These are phyloP conservation scores for Aleiodes testaceus DNA, from an alignment of 2,888 invertebrate species.

Conservation along the genomic window DNA sequence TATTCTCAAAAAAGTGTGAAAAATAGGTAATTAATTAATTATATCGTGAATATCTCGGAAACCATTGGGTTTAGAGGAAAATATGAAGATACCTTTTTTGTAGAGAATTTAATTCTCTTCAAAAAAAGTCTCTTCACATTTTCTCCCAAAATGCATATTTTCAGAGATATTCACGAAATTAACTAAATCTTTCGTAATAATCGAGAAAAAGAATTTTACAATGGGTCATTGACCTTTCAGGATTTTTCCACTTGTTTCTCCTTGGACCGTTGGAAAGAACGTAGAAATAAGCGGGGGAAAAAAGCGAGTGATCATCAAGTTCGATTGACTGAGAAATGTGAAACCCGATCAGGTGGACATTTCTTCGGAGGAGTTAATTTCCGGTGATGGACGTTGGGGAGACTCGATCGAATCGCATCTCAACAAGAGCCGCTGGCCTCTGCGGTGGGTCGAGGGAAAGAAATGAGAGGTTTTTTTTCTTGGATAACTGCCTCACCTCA, in stretches of 20 bases:
- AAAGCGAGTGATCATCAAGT: constrained; percentile 1
- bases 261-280: background rate
- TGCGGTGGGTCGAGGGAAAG: constrained; percentile 25
- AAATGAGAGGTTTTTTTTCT: background rate
- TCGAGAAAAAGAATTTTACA: background rate
- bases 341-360: constrained; percentile 38
- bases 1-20: too few species aligned
- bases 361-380: constrained; percentile 40
- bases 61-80: too few species aligned
- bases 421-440: constrained; percentile 17
- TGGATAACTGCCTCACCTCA: constrained; percentile 1
- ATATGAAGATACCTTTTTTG: too few species aligned
- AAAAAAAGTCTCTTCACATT: too few species aligned
- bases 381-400: constrained; percentile 33
- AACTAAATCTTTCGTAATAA: background rate
- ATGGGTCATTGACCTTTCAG: background rate
- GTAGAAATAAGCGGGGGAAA: background rate
- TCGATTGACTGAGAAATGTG: constrained; percentile 35
- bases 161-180: background rate
- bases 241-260: constrained; percentile 13
- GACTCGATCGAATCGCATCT: constrained; percentile 29
- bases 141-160: too few species aligned
- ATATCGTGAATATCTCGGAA: too few species aligned
- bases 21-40: too few species aligned
- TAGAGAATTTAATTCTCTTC: too few species aligned